Conservation (phyloP, 2,113 vertebrate genomes). For the Oreochromis tanganicae region DNA sequence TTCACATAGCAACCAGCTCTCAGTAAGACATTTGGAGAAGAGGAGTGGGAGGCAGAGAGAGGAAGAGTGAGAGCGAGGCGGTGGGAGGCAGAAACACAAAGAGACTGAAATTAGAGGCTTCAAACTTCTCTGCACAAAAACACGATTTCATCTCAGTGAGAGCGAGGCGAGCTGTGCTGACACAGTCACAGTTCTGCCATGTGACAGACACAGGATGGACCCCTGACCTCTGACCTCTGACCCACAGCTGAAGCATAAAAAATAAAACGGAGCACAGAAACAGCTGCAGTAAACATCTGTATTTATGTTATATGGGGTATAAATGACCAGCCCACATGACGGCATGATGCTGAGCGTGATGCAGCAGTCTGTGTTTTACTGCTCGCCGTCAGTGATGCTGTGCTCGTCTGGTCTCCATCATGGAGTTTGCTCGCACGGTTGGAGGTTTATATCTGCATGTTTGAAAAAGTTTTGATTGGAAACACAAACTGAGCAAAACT, state of each 20-base stretch:
- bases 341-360: background rate
- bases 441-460: background rate
- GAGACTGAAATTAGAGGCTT: slow-evolving; percentile 4
- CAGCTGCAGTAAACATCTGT: background rate
- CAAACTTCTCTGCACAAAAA: background rate
- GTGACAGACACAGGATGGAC: background rate
- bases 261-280: background rate
- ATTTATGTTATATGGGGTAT: background rate
- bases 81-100: background rate
- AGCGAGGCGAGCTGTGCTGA: background rate
- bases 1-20: slow-evolving; percentile 58
- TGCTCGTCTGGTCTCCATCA: background rate
- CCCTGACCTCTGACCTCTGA: background rate
- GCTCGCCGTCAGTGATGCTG: background rate
- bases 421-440: background rate
- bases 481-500: background rate
- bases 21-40: slow-evolving; percentile 13
- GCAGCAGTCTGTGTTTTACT: background rate
- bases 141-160: background rate
- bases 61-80: background rate
- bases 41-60: slow-evolving; percentile 15
- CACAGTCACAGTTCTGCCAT: too few species aligned
- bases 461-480: background rate
- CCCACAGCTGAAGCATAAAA: background rate
- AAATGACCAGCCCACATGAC: background rate